Conservation (phyloP, 1,140 invertebrate genomes). For the Trichonephila inaurata region DNA sequence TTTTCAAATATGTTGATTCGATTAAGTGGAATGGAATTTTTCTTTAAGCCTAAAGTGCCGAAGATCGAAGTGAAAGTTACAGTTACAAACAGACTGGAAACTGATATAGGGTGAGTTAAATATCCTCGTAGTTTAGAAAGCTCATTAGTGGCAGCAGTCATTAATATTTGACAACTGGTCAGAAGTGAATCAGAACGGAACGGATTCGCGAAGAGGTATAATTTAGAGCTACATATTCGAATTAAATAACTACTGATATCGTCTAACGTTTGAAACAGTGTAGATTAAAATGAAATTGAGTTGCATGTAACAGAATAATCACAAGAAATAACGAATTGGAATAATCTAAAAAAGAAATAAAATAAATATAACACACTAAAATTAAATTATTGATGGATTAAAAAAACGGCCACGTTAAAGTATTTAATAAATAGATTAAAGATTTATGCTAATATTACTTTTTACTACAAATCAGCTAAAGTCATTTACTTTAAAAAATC, state of each 20-base stretch:
- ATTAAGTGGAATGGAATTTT: constrained; percentile 20
- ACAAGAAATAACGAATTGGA: no score
- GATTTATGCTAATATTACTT: no score
- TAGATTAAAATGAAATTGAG: no score
- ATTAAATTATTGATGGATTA: no score
- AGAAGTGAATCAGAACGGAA: not conserved
- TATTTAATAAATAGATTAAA: no score
- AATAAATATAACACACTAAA: no score
- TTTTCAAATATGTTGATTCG: constrained; percentile 11
- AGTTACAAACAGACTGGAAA: not conserved
- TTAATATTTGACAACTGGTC: constrained; percentile 29
- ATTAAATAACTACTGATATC: not conserved
- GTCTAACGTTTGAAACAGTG: no score
- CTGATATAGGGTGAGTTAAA: not conserved
- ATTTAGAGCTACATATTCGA: not conserved
- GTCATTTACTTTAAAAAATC: no score
- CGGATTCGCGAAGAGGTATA: not conserved
- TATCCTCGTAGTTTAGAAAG: not conserved
- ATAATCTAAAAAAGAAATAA: no score
- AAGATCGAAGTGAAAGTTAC: not conserved
- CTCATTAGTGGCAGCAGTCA: not conserved
- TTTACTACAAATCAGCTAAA: no score
- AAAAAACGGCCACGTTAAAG: no score
- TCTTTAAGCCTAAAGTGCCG: not conserved
- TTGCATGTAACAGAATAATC: no score